phyloP scores from a whole-genome alignment of 2,888 invertebrate genomes.

The Caenorhabditis zanzibari region DNA sequence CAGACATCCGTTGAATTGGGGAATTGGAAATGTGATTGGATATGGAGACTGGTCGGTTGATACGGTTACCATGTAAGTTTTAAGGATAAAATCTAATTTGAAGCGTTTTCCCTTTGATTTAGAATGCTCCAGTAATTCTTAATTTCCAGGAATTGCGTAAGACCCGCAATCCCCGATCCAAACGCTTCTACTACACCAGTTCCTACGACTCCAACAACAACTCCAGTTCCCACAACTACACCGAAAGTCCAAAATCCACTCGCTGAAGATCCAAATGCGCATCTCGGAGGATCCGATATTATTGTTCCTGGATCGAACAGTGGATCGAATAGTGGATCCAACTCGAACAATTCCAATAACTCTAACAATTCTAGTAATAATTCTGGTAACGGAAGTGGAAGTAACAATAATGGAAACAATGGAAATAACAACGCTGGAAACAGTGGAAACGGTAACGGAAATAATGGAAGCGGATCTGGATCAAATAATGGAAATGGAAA shows the following conservation, averaged over 20 bases:
- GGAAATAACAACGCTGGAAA: neutral
- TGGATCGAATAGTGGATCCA: conserved; percentile 23
- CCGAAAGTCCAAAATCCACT: neutral
- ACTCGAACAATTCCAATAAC: conserved; percentile 20
- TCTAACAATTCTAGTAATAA: neutral
- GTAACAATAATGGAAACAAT: conserved; percentile 3
- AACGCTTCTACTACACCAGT: neutral
- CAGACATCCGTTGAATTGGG: conserved; percentile 18
- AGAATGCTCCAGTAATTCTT: neutral
- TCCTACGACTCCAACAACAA: conserved; percentile 6
- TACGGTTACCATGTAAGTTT: conserved; percentile 29
- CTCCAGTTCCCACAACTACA: neutral
- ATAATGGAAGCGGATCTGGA: conserved; percentile 11
- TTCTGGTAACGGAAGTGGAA: conserved; percentile 1
- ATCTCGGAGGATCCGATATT: neutral
- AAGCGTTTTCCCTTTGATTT: too few species aligned
- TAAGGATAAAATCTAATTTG: too few species aligned
- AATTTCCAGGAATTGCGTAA: conserved; percentile 20
- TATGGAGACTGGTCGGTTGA: conserved; percentile 46
- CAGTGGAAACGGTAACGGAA: neutral
- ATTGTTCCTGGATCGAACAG: conserved; percentile 6
- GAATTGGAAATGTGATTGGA: conserved; percentile 34
- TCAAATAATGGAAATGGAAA: conserved; percentile 4
- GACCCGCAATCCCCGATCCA: conserved; percentile 23
- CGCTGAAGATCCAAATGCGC: conserved; percentile 13